Percentiles rank a stretch among this genome's conserved stretches.
These are phyloP conservation scores for Sylvilagus floridanus DNA, from an alignment of 2,797 vertebrate genomes.

Conservation along the genomic window DNA sequence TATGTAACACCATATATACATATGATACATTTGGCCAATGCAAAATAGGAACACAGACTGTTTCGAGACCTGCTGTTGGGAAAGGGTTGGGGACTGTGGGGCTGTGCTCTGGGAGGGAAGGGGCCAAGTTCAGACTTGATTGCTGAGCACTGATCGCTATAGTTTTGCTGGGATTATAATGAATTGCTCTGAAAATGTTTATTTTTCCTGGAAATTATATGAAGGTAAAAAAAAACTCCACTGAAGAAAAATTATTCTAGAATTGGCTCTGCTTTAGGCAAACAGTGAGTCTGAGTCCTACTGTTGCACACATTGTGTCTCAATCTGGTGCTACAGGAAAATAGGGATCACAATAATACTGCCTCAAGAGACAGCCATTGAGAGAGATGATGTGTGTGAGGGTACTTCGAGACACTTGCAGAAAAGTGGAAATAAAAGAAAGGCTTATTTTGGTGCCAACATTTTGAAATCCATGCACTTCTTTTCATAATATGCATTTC, in stretches of 20 bases:
- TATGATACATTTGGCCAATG: not conserved
- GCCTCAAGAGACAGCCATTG: not conserved
- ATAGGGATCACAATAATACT: not conserved
- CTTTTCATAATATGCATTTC: too few species aligned
- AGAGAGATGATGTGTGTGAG: not conserved
- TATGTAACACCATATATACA: not conserved
- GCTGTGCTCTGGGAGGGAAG: not conserved
- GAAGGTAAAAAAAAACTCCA: not conserved
- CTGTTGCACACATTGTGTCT: not conserved
- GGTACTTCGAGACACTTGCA: too few species aligned
- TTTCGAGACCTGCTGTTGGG: not conserved
- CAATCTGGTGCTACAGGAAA: not conserved
- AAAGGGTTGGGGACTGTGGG: not conserved
- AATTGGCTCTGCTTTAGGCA: not conserved
- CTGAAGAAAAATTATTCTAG: not conserved
- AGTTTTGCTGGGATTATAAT: not conserved
- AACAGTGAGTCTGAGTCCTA: not conserved
- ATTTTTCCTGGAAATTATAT: not conserved
- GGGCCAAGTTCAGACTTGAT: not conserved
- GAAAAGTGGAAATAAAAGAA: too few species aligned
- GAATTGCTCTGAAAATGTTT: not conserved
- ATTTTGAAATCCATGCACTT: too few species aligned
- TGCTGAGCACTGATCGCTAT: not conserved
- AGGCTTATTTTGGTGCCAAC: too few species aligned
- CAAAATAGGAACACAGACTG: not conserved